A percentile compares a stretch with the other conserved stretches of the same genome.
Evolutionary conservation across 2,113 vertebrate genomes (phyloP).

Genomic region (Hemicordylus capensis): DNA sequence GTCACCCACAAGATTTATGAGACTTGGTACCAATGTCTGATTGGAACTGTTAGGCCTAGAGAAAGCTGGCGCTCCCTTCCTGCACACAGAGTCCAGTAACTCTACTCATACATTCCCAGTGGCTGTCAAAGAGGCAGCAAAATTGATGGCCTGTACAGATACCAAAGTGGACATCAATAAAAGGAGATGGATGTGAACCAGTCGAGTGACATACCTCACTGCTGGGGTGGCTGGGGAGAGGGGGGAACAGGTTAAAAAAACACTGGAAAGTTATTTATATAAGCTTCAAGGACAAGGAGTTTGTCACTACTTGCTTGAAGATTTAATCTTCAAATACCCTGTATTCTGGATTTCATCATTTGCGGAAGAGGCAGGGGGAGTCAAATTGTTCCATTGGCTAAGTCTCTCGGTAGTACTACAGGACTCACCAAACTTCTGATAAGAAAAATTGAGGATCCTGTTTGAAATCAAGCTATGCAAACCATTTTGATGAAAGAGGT

Average conservation of each 20-base stretch:
- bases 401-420: neutral
- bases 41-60: slow-evolving; percentile 71
- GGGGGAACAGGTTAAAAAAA: slow-evolving; percentile 90
- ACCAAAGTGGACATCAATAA: slow-evolving; percentile 86
- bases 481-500: neutral
- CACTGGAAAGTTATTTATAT: slow-evolving; percentile 92
- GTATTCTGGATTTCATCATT: slow-evolving; percentile 76
- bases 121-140: slow-evolving; percentile 78
- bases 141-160: slow-evolving; percentile 85
- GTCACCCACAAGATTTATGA: slow-evolving; percentile 86
- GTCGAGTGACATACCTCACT: slow-evolving; percentile 81
- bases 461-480: neutral
- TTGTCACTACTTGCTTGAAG: slow-evolving; percentile 83
- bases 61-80: slow-evolving; percentile 68
- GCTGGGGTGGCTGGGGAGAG: slow-evolving; percentile 69
- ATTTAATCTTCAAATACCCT: slow-evolving; percentile 81
- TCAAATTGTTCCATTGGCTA: slow-evolving; percentile 20
- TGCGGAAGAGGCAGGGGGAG: no score
- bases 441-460: slow-evolving; percentile 14
- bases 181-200: slow-evolving; percentile 84
- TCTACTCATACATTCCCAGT: slow-evolving; percentile 72
- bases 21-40: slow-evolving; percentile 73
- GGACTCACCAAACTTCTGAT: slow-evolving; percentile 2
- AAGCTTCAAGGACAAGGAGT: slow-evolving; percentile 86
- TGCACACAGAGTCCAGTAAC: slow-evolving; percentile 63